These are phyloP conservation scores for Sphecodes monilicornis DNA, from an alignment of 2,888 invertebrate genomes.

Conservation along the genomic window DNA sequence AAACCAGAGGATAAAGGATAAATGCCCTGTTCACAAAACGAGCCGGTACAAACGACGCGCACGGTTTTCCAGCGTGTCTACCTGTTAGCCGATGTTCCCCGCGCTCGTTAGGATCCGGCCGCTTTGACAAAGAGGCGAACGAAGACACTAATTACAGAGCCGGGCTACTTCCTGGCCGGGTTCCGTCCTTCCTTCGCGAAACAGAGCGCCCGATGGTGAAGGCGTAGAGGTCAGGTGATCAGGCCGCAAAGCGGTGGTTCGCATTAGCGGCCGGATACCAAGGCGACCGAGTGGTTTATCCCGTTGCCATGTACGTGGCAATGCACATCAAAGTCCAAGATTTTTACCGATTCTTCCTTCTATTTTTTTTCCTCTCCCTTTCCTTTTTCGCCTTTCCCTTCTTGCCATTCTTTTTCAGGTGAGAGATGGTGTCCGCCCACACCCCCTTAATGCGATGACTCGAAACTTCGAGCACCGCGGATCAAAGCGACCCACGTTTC, in stretches of 20 bases:
- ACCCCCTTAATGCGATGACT: background rate
- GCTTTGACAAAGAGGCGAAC: conserved; percentile 76
- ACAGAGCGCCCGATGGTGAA: conserved; percentile 44
- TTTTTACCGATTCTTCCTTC: conserved; percentile 26
- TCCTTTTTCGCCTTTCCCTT: background rate
- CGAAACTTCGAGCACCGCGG: background rate
- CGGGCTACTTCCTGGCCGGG: conserved; percentile 71
- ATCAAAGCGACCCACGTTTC: conserved; percentile 6
- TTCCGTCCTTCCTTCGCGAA: conserved; percentile 46
- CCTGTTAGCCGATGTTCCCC: conserved; percentile 62
- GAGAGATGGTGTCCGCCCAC: background rate
- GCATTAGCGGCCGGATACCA: conserved; percentile 65
- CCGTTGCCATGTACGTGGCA: conserved; percentile 29
- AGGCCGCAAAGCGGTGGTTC: conserved; percentile 63
- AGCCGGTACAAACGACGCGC: conserved; percentile 37
- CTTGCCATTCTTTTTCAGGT: conserved; percentile 14
- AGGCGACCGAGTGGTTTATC: conserved; percentile 57
- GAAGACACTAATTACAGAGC: conserved; percentile 80
- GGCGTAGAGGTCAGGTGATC: conserved; percentile 53
- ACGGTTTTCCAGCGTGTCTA: conserved; percentile 47
- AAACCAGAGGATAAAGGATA: background rate
- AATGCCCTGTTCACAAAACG: conserved; percentile 6
- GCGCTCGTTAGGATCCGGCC: conserved; percentile 59
- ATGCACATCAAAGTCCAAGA: conserved; percentile 49
- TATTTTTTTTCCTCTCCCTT: background rate